Conservation (phyloP, 2,888 invertebrate genomes). For the Ptychoptera contaminata region DNA sequence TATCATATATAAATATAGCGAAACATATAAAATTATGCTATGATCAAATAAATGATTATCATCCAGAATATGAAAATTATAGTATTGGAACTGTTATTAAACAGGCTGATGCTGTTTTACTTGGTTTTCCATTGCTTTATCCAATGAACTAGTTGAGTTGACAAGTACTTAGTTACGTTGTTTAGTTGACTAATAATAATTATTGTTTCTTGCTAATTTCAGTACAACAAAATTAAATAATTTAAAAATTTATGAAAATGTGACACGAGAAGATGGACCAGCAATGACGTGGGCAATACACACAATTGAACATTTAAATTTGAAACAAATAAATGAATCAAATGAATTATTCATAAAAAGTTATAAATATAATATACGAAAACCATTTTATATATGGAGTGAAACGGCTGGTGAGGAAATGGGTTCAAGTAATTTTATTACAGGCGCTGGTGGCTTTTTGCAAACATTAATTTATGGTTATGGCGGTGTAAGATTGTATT, state of each 20-base stretch:
- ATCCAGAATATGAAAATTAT: constrained; percentile 40
- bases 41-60: constrained; percentile 35
- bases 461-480: constrained; percentile 41
- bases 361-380: constrained; percentile 36
- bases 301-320: constrained; percentile 35
- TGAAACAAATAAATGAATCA: constrained; percentile 30
- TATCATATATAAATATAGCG: constrained; percentile 35
- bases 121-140: constrained; percentile 41
- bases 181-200: too few species aligned
- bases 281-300: constrained; percentile 52
- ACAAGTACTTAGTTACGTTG: too few species aligned
- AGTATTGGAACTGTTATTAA: constrained; percentile 33
- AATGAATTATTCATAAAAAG: constrained; percentile 35
- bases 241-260: constrained; percentile 37
- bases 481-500: constrained; percentile 36
- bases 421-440: constrained; percentile 42
- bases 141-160: constrained; percentile 36
- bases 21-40: constrained; percentile 37
- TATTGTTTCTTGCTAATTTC: constrained; percentile 4
- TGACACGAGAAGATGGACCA: constrained; percentile 37
- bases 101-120: constrained; percentile 41
- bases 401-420: constrained; percentile 34
- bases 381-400: constrained; percentile 46
- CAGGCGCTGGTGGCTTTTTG: constrained; percentile 44
- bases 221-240: constrained; percentile 37